Evolutionary conservation across 2,888 invertebrate species (phyloP), one percentile per base, ranked within the genome.

Genomic region (Orthosia gracilis): DNA sequence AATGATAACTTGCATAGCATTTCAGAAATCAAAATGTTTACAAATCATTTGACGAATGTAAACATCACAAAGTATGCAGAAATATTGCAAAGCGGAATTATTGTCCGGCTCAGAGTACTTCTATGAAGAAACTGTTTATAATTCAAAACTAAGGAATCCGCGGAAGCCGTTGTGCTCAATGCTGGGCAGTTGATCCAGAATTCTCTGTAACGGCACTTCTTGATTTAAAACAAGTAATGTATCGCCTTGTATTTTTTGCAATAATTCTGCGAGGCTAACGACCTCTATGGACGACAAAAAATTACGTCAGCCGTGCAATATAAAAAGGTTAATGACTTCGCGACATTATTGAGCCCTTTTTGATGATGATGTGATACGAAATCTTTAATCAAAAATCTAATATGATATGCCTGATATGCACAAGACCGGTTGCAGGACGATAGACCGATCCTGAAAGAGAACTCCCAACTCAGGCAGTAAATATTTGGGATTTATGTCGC

Each of bases 251-350:
- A 45, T 77, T 81, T 83, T 83, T 73, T 71, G 85, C 77, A 82
- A 81, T 84, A 81, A 82, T 82, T 83, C 82, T 71, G 69, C 47
- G 70, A 72, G 82, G 82, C 77, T 71, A 81, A 82, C 71, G 82
- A 83, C 85, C 82, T 84, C 66, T 55, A 61, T 73, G 68, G 73
- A 77, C 66, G 82, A 83, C 82, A 81, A 84, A 82, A 81, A 83
- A 69, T 77, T 83, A 80, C 85, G 78, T 83, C 76, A 79, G 59
- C 61, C 64, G 68, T 74, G 75, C 75, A 70, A 78, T 80, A 83
- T 69, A 78, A 73, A 73, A 82, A 87, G 84, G 85, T 81, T 73
- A 85, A 85, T 63, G 83, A 83, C 85, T 65, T 78, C 69, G 45
- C 62, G 79, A 78, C 67, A 73, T 66, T 55, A 76, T 71, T 73